phyloP scores from a whole-genome alignment of 2,797 vertebrate genomes.

The Dryobates pubescens region DNA sequence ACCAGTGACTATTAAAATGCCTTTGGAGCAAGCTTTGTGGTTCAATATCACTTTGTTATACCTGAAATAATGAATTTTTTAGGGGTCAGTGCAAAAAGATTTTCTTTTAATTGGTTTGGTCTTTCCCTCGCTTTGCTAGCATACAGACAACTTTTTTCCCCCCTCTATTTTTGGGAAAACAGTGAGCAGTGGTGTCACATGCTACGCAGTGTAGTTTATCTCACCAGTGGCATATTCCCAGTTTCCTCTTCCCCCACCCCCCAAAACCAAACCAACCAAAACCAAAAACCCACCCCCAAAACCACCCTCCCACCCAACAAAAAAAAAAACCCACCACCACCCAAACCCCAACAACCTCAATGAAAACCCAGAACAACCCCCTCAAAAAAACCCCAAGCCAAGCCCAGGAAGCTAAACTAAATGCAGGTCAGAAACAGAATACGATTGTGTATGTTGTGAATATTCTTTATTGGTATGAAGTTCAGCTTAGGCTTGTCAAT shows the following conservation, averaged over 20 bases:
- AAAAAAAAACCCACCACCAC: no score
- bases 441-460: background rate
- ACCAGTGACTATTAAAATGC: background rate
- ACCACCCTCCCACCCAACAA: no score
- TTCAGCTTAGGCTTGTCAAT: background rate
- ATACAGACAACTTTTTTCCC: background rate
- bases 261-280: no score
- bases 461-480: background rate
- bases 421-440: background rate
- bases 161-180: background rate
- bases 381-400: no score
- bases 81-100: background rate
- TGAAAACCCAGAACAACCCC: no score
- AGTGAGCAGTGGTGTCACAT: fast-evolving
- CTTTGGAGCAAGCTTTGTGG: background rate
- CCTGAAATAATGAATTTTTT: background rate
- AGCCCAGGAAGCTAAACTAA: background rate
- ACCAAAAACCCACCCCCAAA: no score
- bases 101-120: background rate
- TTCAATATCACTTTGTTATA: background rate
- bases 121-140: background rate
- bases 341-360: no score
- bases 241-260: no score
- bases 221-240: background rate
- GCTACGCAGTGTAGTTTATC: background rate